Base-by-base conservation (phyloP, 2,888 invertebrate genomes). In the Eudemis profundana region DNA sequence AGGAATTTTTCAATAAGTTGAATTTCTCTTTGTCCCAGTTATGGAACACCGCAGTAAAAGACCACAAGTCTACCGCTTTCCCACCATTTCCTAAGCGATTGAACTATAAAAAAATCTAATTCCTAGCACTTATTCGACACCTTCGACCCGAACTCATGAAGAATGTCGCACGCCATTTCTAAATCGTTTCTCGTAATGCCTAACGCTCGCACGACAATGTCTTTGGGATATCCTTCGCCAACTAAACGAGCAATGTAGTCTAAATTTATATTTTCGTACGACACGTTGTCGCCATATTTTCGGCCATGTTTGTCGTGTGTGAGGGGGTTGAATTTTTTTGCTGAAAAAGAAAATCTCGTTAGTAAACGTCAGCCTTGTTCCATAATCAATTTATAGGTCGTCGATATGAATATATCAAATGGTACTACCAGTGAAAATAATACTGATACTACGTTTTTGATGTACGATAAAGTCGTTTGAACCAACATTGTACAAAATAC, bases 101-200 rank as follows among this genome's bases (percentile, higher is more conserved):
- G 19, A 44, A 44, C 29, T 56, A 46, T n/a, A 21, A 21, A 56
- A 44, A 33, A 33, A 33, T 10, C 8, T 17, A 12, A 51, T 60
- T 15, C 19, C 75, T 85, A 91, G 77, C 90, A 90, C 72, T 90
- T 89, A 74, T 84, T 87, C 68, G 87, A 81, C 73, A 88, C 73
- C 78, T 92, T 92, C 2, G 87, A 80, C n/a, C 96, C 97, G 86
- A 98, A 98, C 84, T 98, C 97, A 83, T 97, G 96, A 73, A 98
- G 90, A 81, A 98, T 98, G 84, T 98, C 98, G 90, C 98, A 96
- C 50, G 98, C 98, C 98, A 98, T 98, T 84, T 97, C 97, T 61
- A 98, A 93, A 86, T 98, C 97, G 90, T 98, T 98, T 66, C 97
- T 94, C 1, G 98, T 97, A 77, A 98, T 98, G 68, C 97, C 97